A percentile compares a stretch with the other conserved stretches of the same genome.
These are phyloP conservation scores for Oplegnathus fasciatus DNA, from an alignment of 2,113 vertebrate genomes.

Conservation along the genomic window DNA sequence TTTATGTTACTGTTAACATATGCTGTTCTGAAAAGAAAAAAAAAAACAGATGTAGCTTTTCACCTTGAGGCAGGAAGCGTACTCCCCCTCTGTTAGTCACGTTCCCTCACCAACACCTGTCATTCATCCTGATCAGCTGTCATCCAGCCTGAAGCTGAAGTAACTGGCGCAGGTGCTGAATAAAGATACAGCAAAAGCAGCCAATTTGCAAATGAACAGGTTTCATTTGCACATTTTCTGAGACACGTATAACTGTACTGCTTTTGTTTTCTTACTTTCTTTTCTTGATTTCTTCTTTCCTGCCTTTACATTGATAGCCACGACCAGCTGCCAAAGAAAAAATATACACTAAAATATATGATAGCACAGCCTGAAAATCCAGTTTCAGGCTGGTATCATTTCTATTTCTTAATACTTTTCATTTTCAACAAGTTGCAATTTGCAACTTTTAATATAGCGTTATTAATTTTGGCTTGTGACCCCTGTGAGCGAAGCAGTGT, in stretches of 20 bases:
- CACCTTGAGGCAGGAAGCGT: slow-evolving; percentile 56
- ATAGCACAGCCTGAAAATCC: background rate
- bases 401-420: background rate
- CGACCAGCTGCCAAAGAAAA: background rate
- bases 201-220: background rate
- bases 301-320: background rate
- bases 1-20: slow-evolving; percentile 22
- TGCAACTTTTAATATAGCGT: background rate
- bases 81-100: slow-evolving; percentile 11
- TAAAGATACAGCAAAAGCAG: slow-evolving; percentile 7
- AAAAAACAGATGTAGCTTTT: slow-evolving; percentile 42
- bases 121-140: slow-evolving; percentile 68
- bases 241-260: background rate
- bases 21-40: background rate
- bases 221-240: background rate
- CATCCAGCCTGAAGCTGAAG: slow-evolving; percentile 31
- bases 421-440: background rate
- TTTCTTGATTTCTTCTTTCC: background rate
- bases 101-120: slow-evolving; percentile 56
- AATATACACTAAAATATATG: background rate
- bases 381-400: background rate
- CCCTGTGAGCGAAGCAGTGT: too few relatives aligned
- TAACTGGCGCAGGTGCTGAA: slow-evolving; percentile 35
- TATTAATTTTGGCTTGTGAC: background rate
- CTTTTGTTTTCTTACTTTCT: background rate